A percentile compares a stretch with the other conserved stretches of the same genome.
These are phyloP conservation scores for Macrophya alboannulata DNA, from an alignment of 2,888 invertebrate species.

Conservation along the genomic window DNA sequence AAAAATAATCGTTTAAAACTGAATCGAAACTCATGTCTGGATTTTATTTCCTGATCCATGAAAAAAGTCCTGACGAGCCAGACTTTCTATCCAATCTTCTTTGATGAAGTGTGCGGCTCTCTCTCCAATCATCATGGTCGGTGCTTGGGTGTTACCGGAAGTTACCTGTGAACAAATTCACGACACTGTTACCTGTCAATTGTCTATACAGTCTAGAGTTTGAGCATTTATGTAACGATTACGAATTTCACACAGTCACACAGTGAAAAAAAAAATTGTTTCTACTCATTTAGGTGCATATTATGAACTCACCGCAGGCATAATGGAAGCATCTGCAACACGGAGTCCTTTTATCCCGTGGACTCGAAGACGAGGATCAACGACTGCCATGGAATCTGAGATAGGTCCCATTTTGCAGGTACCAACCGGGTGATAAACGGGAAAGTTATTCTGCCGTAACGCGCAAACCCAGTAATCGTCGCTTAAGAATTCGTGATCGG, in stretches of 20 bases:
- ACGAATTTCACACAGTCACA: not conserved
- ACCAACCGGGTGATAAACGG: constrained; percentile 92
- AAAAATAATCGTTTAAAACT: too few relatives aligned
- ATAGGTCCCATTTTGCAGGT: constrained; percentile 92
- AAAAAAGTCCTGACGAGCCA: not conserved
- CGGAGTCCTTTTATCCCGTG: constrained; percentile 84
- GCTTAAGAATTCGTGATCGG: constrained; percentile 79
- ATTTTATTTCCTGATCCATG: too few relatives aligned
- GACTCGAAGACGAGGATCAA: constrained; percentile 86
- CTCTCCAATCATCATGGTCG: constrained; percentile 5
- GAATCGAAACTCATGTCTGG: too few relatives aligned
- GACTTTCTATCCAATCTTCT: not conserved
- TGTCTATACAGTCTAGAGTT: not conserved
- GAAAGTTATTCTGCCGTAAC: constrained; percentile 86
- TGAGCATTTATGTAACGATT: too few relatives aligned
- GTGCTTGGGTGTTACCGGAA: constrained; percentile 6
- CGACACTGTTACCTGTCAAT: not conserved
- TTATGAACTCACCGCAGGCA: constrained; percentile 81
- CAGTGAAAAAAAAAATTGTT: not conserved
- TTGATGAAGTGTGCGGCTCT: constrained; percentile 4
- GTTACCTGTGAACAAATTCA: not conserved
- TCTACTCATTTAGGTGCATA: too few relatives aligned
- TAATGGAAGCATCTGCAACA: constrained; percentile 84
- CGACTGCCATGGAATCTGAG: constrained; percentile 87
- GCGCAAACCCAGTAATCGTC: constrained; percentile 91